phyloP scores from a whole-genome alignment of 2,113 vertebrate genomes.

The Ahaetulla prasina region DNA sequence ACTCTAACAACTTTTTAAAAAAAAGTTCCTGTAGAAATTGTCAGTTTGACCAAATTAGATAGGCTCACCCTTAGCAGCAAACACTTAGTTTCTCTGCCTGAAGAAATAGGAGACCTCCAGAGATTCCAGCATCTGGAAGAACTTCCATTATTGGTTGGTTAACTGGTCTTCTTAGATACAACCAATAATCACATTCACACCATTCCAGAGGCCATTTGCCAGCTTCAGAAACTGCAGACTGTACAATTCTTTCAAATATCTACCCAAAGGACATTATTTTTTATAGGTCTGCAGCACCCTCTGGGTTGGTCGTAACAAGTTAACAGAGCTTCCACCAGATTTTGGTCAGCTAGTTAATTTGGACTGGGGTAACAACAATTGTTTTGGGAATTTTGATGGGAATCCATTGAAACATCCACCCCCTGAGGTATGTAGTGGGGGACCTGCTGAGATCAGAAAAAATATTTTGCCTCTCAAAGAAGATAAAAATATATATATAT shows the following conservation, averaged over 20 bases:
- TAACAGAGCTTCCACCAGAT: constrained; percentile 34
- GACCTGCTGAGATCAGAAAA: constrained; percentile 49
- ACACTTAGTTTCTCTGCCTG: constrained; percentile 36
- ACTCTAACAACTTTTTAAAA: constrained; percentile 60
- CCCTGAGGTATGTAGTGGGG: constrained; percentile 53
- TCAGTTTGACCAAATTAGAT: constrained; percentile 44
- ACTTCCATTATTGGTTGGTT: constrained; percentile 25
- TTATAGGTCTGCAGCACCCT: constrained; percentile 35
- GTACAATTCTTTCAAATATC: constrained; percentile 46
- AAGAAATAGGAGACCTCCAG: constrained; percentile 48
- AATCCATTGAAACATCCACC: constrained; percentile 59
- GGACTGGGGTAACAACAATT: constrained; percentile 48
- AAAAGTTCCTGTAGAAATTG: constrained; percentile 53
- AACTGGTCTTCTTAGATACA: constrained; percentile 54
- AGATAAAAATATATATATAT: background rate
- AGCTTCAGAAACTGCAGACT: constrained; percentile 47
- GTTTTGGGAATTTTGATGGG: constrained; percentile 56
- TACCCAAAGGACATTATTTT: constrained; percentile 45
- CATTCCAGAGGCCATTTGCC: constrained; percentile 38
- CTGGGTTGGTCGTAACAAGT: constrained; percentile 57
- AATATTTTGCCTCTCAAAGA: constrained; percentile 13
- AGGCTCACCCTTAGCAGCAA: constrained; percentile 64
- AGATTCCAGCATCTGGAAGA: constrained; percentile 26
- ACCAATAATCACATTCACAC: constrained; percentile 49
- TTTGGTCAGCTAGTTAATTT: constrained; percentile 56